A percentile compares a stretch with the other conserved stretches of the same genome.
phyloP scores from a whole-genome alignment of 2,888 invertebrate species.

The Pristionchus entomophagus region DNA sequence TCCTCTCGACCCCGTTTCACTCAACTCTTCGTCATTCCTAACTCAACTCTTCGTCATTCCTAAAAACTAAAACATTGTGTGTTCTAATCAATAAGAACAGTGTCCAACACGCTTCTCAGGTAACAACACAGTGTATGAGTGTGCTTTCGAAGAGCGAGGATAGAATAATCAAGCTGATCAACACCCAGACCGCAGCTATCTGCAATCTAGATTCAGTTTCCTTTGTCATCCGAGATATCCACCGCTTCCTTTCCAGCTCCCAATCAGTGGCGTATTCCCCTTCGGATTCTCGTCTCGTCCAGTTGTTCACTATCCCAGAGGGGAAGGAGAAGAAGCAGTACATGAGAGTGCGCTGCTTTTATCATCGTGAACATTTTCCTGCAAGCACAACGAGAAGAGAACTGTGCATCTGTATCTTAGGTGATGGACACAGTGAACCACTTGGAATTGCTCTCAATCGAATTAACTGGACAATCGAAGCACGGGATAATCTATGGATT shows the following conservation, averaged over 20 bases:
- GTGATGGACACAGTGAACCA: slow-evolving; percentile 60
- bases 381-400: background rate
- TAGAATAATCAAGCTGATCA: slow-evolving; percentile 35
- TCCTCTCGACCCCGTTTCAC: too few relatives aligned
- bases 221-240: background rate
- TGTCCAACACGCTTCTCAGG: too few relatives aligned
- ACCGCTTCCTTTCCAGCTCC: slow-evolving; percentile 49
- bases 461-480: slow-evolving; percentile 66
- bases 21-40: too few relatives aligned
- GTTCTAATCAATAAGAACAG: too few relatives aligned
- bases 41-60: too few relatives aligned
- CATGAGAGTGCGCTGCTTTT: slow-evolving; percentile 50
- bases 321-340: slow-evolving; percentile 71
- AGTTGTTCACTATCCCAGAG: slow-evolving; percentile 64
- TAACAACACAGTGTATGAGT: slow-evolving; percentile 39
- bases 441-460: slow-evolving; percentile 60
- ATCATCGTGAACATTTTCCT: background rate
- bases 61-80: too few relatives aligned
- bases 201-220: background rate
- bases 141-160: background rate
- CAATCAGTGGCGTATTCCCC: slow-evolving; percentile 59
- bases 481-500: slow-evolving; percentile 65
- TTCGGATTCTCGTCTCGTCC: slow-evolving; percentile 62
- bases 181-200: slow-evolving; percentile 29
- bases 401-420: slow-evolving; percentile 18